These are phyloP conservation scores for Dryas iulia DNA, from an alignment of 1,140 invertebrate species.

Conservation along the genomic window DNA sequence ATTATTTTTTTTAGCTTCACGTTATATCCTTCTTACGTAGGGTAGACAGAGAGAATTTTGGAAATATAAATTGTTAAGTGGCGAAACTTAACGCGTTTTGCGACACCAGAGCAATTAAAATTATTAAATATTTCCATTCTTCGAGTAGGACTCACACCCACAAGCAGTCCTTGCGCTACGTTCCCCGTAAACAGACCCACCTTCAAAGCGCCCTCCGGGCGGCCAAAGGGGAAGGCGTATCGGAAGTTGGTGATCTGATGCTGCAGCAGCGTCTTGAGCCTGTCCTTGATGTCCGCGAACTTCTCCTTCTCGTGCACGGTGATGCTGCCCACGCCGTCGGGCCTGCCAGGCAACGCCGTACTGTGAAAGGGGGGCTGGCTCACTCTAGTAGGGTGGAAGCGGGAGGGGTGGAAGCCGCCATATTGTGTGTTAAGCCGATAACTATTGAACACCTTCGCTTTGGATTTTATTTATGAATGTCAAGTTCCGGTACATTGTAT, in stretches of 20 bases:
- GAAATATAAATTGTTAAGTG: too few species aligned
- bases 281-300: constrained; percentile 98
- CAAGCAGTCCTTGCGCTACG: too few species aligned
- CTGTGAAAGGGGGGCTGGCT: constrained; percentile 75
- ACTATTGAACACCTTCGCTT: background rate
- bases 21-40: too few species aligned
- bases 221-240: constrained; percentile 98
- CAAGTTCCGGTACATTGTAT: too few species aligned
- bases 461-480: too few species aligned
- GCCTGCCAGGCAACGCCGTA: constrained; percentile 85
- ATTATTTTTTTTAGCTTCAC: too few species aligned
- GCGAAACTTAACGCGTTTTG: too few species aligned
- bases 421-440: constrained; percentile 17
- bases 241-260: constrained; percentile 99
- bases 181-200: too few species aligned
- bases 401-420: constrained; percentile 56
- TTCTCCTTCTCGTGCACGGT: constrained; percentile 98
- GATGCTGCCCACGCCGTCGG: constrained; percentile 98
- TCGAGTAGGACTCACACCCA: too few species aligned
- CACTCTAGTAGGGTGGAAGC: constrained; percentile 76
- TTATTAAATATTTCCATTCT: too few species aligned
- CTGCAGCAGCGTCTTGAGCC: constrained; percentile 94
- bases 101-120: too few species aligned
- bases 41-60: too few species aligned
- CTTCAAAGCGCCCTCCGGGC: constrained; percentile 98